A percentile compares a stretch with the other conserved stretches of the same genome.
These are phyloP conservation scores for Sycophaga agraensis DNA, from an alignment of 1,140 invertebrate genomes.

Conservation along the genomic window DNA sequence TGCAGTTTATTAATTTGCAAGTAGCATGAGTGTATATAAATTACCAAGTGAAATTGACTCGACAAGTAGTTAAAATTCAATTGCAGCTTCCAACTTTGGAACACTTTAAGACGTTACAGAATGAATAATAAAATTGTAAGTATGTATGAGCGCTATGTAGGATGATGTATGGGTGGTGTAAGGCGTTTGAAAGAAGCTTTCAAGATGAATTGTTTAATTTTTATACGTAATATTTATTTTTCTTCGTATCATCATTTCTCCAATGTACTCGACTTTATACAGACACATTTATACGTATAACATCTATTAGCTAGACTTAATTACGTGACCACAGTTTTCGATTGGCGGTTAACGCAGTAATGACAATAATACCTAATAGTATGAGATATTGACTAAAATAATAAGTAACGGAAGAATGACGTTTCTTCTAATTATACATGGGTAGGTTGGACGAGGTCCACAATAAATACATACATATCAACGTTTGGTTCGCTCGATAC, in stretches of 20 bases:
- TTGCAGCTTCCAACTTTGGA: too few relatives aligned
- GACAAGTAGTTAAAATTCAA: too few relatives aligned
- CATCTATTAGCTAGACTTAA: conserved; percentile 3
- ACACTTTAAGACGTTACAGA: too few relatives aligned
- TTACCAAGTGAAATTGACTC: too few relatives aligned
- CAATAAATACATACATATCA: conserved; percentile 12
- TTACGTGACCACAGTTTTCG: background rate
- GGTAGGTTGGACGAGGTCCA: background rate
- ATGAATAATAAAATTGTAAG: too few relatives aligned
- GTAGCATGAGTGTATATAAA: too few relatives aligned
- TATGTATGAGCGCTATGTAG: too few relatives aligned
- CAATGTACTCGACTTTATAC: background rate
- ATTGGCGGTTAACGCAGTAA: background rate
- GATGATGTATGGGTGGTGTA: too few relatives aligned
- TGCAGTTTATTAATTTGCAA: too few relatives aligned
- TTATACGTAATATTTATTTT: conserved; percentile 7
- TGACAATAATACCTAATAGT: background rate
- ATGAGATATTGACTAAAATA: background rate
- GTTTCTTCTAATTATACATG: background rate
- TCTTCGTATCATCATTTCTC: background rate
- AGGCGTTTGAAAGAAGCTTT: background rate
- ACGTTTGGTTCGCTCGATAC: too few relatives aligned
- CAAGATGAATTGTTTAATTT: background rate
- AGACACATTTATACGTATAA: conserved; percentile 14
- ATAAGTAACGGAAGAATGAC: background rate